These are phyloP conservation scores for Trachelus troglodyta DNA, from an alignment of 2,888 invertebrate species.

Conservation along the genomic window DNA sequence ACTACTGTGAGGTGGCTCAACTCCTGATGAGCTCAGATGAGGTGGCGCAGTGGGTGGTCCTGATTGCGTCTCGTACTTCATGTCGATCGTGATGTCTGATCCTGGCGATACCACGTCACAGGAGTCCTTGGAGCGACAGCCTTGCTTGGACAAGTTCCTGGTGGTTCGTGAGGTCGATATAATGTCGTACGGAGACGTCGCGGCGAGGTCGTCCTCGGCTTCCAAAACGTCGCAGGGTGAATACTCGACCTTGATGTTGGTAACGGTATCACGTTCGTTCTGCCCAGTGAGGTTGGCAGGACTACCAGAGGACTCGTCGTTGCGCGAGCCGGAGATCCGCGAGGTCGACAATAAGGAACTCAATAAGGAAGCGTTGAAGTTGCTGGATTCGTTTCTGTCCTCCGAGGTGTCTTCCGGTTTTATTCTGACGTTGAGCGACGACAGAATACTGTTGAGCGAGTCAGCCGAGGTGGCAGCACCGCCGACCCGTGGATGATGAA, in stretches of 20 bases:
- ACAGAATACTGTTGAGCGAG: slow-evolving; percentile 51
- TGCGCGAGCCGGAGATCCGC: slow-evolving; percentile 37
- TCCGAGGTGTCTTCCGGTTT: slow-evolving; percentile 47
- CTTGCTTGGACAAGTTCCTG: slow-evolving; percentile 30
- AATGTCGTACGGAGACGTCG: slow-evolving; percentile 54
- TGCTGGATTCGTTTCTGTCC: slow-evolving; percentile 17
- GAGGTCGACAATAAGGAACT: slow-evolving; percentile 52
- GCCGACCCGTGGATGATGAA: not conserved
- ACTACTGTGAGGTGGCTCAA: slow-evolving; percentile 62
- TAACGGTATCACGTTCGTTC: slow-evolving; percentile 5
- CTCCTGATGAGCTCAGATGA: slow-evolving; percentile 54
- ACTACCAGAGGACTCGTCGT: slow-evolving; percentile 22
- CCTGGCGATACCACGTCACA: slow-evolving; percentile 42
- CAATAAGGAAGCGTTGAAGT: slow-evolving; percentile 43
- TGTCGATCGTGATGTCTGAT: slow-evolving; percentile 50
- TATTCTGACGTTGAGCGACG: slow-evolving; percentile 47
- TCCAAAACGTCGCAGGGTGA: slow-evolving; percentile 48
- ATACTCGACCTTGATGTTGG: slow-evolving; percentile 47
- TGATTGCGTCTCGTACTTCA: slow-evolving; percentile 63
- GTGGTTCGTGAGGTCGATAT: slow-evolving; percentile 37
- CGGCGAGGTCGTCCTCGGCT: slow-evolving; percentile 42
- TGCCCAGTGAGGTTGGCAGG: slow-evolving; percentile 8
- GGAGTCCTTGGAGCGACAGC: slow-evolving; percentile 21
- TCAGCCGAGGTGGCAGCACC: slow-evolving; percentile 39
- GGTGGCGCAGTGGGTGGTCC: slow-evolving; percentile 54